Evolutionary conservation across 2,797 vertebrate genomes (phyloP).

Genomic region (Podargus strigoides): DNA sequence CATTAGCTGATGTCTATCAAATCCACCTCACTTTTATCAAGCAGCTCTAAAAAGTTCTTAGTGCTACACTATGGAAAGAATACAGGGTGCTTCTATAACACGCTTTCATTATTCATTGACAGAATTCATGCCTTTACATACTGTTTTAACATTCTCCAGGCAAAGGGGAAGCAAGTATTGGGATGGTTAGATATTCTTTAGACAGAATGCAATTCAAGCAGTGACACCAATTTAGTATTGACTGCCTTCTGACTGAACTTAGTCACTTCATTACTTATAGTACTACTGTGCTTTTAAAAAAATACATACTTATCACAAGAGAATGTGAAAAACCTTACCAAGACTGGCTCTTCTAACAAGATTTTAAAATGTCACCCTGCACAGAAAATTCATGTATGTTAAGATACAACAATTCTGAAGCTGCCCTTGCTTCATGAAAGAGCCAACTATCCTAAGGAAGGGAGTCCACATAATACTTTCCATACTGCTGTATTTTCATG

Average conservation of each 20-base stretch:
- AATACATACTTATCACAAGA: neutral
- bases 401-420: constrained; percentile 9
- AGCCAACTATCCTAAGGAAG: neutral
- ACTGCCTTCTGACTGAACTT: neutral
- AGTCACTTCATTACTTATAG: constrained; percentile 37
- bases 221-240: neutral
- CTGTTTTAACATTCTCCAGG: neutral
- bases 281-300: neutral
- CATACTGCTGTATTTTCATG: neutral
- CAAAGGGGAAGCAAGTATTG: neutral
- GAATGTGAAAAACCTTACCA: neutral
- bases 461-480: neutral
- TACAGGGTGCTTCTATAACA: neutral
- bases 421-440: constrained; percentile 10
- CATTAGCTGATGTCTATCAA: constrained; percentile 56
- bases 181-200: neutral
- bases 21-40: constrained; percentile 24
- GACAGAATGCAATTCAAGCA: neutral
- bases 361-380: neutral
- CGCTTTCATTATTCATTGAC: neutral
- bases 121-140: neutral
- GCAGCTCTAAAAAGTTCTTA: constrained; percentile 42
- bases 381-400: constrained; percentile 13
- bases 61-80: neutral
- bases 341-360: constrained; percentile 19